Base-by-base conservation (phyloP, 2,113 vertebrate species). In the Prietella phreatophila region DNA sequence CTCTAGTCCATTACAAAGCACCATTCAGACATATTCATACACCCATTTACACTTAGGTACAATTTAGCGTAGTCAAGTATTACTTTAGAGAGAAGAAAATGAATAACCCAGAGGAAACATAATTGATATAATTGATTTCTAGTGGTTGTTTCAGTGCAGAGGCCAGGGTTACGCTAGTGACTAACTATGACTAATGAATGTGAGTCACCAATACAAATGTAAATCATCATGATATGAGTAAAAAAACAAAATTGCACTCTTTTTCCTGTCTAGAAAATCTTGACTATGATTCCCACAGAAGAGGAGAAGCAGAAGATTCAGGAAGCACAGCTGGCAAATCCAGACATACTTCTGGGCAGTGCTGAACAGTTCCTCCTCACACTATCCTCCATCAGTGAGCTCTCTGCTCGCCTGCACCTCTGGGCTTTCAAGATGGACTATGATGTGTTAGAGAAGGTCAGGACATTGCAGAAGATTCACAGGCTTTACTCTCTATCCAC, bases 361-460 rank as follows among this genome's bases (percentile, higher is more conserved):
- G 98, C 98, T 0, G 98, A 99, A 90, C 98, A 99, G 91, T 99
- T 99, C 91, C 97, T 99, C 7, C 97, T 99, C 90, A 99, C 95
- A 0, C 96, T 99, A 14, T 99, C 97, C 88, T 99, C 98, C 92
- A 97, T 99, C 96, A 99, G 95, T 0, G 98, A 99, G 90, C 96
- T 99, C 83, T 97, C 97, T 0, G 97, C 98, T 61, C 96, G 98
- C 79, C 96, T 99, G 91, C 98, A 99, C 93, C 97, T 99, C 92
- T 99, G 98, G 98, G 98, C 98, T 25, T 99, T 99, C 95, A 99
- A 98, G 94, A 97, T 99, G 97, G 98, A 99, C 94, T 99, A 99
- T 0, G 98, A 99, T 90, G 95, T 96, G 86, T 95, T 97, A 86
- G 98, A 99, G 93, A 99, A 99, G 97, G 98, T 99, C 92, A 92